Evolutionary conservation across 2,797 vertebrate species (phyloP).

Genomic region (Sebastes iracundus): DNA sequence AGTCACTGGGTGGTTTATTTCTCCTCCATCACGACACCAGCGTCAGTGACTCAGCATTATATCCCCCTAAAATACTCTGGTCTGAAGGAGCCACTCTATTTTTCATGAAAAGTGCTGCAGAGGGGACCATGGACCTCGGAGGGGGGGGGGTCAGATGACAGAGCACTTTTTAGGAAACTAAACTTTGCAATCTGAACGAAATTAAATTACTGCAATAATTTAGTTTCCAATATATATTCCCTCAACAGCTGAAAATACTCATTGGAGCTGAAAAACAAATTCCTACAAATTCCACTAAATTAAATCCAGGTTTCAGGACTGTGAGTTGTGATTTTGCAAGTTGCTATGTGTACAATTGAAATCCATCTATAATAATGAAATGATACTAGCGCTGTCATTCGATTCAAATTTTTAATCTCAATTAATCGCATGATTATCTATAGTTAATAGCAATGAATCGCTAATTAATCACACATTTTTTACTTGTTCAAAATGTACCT

Average conservation of each 20-base stretch:
- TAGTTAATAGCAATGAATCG: too few species aligned
- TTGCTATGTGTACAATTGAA: background rate
- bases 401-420: too few species aligned
- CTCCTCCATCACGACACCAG: background rate
- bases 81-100: background rate
- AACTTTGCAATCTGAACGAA: background rate
- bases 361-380: background rate
- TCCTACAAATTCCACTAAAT: background rate
- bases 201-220: background rate
- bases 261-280: background rate
- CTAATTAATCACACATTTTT: too few species aligned
- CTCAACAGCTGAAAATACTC: background rate
- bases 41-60: slow-evolving; percentile 53
- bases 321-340: background rate
- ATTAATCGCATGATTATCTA: too few species aligned
- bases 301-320: background rate
- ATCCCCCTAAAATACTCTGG: background rate
- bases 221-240: background rate
- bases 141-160: slow-evolving; percentile 4
- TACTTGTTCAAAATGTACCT: too few species aligned
- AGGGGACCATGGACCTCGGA: background rate
- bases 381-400: background rate
- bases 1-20: background rate
- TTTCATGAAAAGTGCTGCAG: slow-evolving; percentile 33
- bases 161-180: background rate